Conservation (phyloP, 2,113 vertebrate genomes). For the Perca schrenkii region DNA sequence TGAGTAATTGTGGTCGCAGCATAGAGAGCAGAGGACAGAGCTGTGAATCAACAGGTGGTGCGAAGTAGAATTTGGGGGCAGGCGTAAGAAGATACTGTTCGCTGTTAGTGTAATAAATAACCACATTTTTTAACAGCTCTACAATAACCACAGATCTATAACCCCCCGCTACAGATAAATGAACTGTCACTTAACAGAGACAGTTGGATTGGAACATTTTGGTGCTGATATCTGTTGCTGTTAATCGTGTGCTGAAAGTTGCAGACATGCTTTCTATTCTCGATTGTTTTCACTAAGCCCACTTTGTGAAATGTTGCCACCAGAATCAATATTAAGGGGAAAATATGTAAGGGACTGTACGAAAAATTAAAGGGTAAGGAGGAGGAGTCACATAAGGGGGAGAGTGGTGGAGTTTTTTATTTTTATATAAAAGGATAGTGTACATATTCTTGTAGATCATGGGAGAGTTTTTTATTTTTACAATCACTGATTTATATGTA, state of each 20-base stretch:
- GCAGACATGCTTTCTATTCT: neutral
- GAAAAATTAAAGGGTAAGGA: neutral
- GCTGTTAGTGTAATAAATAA: constrained; percentile 71
- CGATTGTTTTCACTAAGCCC: neutral
- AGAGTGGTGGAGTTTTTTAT: neutral
- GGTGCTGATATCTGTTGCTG: neutral
- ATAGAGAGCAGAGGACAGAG: constrained; percentile 18
- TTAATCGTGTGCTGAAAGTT: neutral
- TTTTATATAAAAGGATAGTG: neutral
- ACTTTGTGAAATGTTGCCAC: neutral
- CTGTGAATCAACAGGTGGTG: constrained; percentile 64
- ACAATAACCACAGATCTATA: constrained; percentile 56
- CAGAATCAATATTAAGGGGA: neutral
- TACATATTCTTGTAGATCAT: neutral
- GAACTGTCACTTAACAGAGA: neutral
- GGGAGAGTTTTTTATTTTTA: neutral
- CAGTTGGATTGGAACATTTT: neutral
- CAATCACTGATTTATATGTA: neutral
- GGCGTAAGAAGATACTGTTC: constrained; percentile 70
- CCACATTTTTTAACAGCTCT: constrained; percentile 51
- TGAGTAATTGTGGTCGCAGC: constrained; percentile 44
- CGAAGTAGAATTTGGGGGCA: constrained; percentile 42
- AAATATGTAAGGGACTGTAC: neutral
- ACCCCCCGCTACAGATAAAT: constrained; percentile 6
- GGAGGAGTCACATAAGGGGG: neutral